phyloP scores from a whole-genome alignment of 1,140 invertebrate genomes.

The Drosophila persimilis region DNA sequence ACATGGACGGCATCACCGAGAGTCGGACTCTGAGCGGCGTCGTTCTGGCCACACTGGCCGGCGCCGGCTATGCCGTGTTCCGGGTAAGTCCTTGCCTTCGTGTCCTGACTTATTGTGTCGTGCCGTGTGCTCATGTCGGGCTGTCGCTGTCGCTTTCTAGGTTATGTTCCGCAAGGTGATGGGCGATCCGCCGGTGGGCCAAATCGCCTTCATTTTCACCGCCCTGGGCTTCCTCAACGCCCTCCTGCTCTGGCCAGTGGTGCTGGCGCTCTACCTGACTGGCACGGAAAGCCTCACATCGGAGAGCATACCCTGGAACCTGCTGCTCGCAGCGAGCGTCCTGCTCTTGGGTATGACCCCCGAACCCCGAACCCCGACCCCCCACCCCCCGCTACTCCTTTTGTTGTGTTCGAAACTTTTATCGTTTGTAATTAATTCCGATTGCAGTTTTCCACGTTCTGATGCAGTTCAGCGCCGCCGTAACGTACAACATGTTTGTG shows the following conservation, averaged over 20 bases:
- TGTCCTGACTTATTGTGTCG: constrained; percentile 34
- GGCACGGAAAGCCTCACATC: constrained; percentile 91
- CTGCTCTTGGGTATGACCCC: constrained; percentile 88
- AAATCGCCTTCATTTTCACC: constrained; percentile 94
- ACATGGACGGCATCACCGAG: constrained; percentile 97
- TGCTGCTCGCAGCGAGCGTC: constrained; percentile 89
- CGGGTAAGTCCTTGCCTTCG: constrained; percentile 86
- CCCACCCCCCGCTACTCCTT: neutral
- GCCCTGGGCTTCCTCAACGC: constrained; percentile 93
- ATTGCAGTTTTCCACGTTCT: constrained; percentile 94
- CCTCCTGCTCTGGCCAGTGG: constrained; percentile 93
- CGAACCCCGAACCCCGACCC: constrained; percentile 44
- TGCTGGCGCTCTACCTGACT: constrained; percentile 92
- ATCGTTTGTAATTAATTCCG: constrained; percentile 69
- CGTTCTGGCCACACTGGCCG: constrained; percentile 93
- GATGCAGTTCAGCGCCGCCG: constrained; percentile 94
- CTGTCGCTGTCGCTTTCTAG: constrained; percentile 83
- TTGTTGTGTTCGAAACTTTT: constrained; percentile 53
- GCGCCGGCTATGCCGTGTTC: constrained; percentile 95
- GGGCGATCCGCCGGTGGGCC: constrained; percentile 94
- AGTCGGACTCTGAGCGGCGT: constrained; percentile 95
- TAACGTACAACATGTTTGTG: constrained; percentile 96
- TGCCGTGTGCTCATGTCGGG: constrained; percentile 45
- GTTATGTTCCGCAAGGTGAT: constrained; percentile 95
- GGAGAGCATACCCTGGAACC: constrained; percentile 91